phyloP scores from a whole-genome alignment of 2,797 vertebrate species.

The Knipowitschia caucasica region DNA sequence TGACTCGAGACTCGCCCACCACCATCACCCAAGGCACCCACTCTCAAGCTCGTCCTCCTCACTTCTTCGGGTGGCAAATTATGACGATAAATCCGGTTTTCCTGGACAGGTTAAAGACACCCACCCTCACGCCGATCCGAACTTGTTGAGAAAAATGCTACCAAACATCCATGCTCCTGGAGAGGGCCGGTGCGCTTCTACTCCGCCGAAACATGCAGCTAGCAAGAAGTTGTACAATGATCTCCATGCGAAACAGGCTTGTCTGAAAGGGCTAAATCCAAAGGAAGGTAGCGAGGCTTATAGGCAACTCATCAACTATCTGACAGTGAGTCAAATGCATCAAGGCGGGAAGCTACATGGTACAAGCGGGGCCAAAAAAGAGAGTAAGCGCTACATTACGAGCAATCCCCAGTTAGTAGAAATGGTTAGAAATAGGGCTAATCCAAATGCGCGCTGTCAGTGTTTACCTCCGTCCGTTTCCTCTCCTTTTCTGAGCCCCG shows the following conservation, averaged over 20 bases:
- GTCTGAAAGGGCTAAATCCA: constrained; percentile 63
- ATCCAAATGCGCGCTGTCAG: constrained; percentile 62
- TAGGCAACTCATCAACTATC: constrained; percentile 75
- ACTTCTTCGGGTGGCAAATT: constrained; percentile 60
- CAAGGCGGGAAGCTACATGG: constrained; percentile 75
- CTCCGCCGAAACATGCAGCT: constrained; percentile 82
- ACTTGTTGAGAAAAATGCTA: constrained; percentile 87
- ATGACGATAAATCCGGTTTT: constrained; percentile 55
- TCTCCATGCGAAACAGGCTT: constrained; percentile 66
- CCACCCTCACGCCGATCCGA: constrained; percentile 85
- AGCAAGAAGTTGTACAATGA: constrained; percentile 75
- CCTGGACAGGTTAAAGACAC: constrained; percentile 80
- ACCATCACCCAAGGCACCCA: constrained; percentile 65
- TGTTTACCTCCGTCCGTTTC: constrained; percentile 69
- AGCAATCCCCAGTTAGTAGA: constrained; percentile 74
- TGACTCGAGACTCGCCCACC: constrained; percentile 76
- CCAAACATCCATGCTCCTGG: constrained; percentile 84
- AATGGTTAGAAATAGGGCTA: constrained; percentile 70
- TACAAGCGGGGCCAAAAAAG: constrained; percentile 71
- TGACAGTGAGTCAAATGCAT: constrained; percentile 79
- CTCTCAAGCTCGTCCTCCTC: constrained; percentile 79
- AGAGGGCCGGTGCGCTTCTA: constrained; percentile 81
- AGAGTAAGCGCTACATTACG: constrained; percentile 68
- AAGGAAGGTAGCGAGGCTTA: constrained; percentile 76
- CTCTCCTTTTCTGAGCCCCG: constrained; percentile 64